Percentiles rank a stretch among this genome's conserved stretches.
phyloP scores from a whole-genome alignment of 2,888 invertebrate species.

The Sthenelais limicola region DNA sequence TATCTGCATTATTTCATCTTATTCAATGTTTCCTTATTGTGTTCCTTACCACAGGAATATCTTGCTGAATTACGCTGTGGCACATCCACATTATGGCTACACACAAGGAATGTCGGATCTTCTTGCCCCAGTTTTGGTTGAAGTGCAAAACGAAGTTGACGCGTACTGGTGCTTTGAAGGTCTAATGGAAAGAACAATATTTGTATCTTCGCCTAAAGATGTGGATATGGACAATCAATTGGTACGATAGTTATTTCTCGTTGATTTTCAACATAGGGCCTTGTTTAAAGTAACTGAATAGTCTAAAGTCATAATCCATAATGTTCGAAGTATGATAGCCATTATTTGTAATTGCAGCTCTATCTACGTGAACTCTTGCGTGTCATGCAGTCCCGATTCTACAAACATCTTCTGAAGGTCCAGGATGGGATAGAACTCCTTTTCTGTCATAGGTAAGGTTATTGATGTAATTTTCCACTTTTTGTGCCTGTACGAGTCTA shows the following conservation, averaged over 20 bases:
- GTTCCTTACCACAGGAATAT: constrained; percentile 79
- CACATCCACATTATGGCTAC: constrained; percentile 76
- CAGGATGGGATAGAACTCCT: constrained; percentile 89
- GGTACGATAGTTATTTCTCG: too few relatives aligned
- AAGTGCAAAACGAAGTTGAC: constrained; percentile 73
- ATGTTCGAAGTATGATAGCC: too few relatives aligned
- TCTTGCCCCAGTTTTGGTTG: constrained; percentile 73
- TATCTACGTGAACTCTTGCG: constrained; percentile 89
- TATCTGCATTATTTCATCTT: too few relatives aligned
- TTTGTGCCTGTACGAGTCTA: too few relatives aligned
- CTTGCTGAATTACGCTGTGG: constrained; percentile 92
- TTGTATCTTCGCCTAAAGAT: constrained; percentile 94
- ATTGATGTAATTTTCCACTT: too few relatives aligned
- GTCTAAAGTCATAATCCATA: too few relatives aligned
- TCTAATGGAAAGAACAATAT: constrained; percentile 81
- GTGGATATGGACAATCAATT: constrained; percentile 95
- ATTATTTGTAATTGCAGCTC: too few relatives aligned
- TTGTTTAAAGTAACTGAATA: too few relatives aligned
- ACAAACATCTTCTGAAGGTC: constrained; percentile 84
- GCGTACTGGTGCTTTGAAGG: constrained; percentile 75
- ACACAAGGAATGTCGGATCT: constrained; percentile 75
- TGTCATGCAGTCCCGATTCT: constrained; percentile 92
- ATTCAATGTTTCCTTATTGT: too few relatives aligned
- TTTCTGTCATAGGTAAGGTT: constrained; percentile 88
- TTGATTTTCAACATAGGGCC: too few relatives aligned